phyloP scores from a whole-genome alignment of 2,888 invertebrate genomes.

The Pediacus dermestoides region DNA sequence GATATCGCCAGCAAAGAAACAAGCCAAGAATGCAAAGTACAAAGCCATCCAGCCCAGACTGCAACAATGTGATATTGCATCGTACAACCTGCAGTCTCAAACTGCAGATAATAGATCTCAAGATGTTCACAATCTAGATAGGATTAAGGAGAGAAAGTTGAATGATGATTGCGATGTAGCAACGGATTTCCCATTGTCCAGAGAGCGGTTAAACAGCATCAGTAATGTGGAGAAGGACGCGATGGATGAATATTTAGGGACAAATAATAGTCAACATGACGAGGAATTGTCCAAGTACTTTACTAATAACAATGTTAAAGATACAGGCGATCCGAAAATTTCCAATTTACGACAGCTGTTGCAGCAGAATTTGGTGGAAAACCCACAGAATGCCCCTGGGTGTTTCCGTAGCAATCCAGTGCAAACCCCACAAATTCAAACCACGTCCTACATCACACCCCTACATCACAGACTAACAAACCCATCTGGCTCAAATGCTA shows the following conservation, averaged over 20 bases:
- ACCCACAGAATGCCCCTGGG: constrained; percentile 15
- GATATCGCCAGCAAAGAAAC: constrained; percentile 18
- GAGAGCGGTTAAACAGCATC: constrained; percentile 70
- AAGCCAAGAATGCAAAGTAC: constrained; percentile 47
- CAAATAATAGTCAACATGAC: constrained; percentile 73
- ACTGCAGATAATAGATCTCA: constrained; percentile 46
- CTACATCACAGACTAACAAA: constrained; percentile 15
- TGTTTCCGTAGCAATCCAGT: constrained; percentile 13
- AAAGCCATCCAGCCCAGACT: constrained; percentile 54
- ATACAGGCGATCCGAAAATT: constrained; percentile 51
- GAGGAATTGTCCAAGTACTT: constrained; percentile 83
- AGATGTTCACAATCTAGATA: constrained; percentile 36
- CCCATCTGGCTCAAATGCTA: constrained; percentile 17
- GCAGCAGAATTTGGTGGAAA: constrained; percentile 46
- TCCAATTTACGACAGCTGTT: constrained; percentile 71
- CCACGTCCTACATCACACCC: constrained; percentile 11
- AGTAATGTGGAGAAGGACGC: constrained; percentile 78
- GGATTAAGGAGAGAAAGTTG: constrained; percentile 35
- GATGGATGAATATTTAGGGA: constrained; percentile 75
- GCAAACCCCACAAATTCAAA: constrained; percentile 18
- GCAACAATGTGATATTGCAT: constrained; percentile 46
- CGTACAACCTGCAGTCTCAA: constrained; percentile 43
- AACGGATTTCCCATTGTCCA: constrained; percentile 41
- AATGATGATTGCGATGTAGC: constrained; percentile 22
- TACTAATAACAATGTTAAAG: constrained; percentile 52